These are phyloP conservation scores for Troides helena DNA, from an alignment of 2,888 invertebrate genomes.

Conservation along the genomic window DNA sequence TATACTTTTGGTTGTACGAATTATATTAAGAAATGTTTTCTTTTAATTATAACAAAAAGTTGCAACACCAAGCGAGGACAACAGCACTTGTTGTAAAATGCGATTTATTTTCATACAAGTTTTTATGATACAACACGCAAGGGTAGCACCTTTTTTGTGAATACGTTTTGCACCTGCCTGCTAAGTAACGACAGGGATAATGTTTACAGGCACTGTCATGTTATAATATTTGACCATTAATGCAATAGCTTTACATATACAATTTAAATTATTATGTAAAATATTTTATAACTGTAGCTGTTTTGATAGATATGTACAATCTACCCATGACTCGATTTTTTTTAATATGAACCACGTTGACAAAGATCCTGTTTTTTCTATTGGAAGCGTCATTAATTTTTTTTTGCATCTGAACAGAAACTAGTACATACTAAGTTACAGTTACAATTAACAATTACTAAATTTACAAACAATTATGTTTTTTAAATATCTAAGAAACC, in stretches of 20 bases:
- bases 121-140: slow-evolving; percentile 19
- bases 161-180: slow-evolving; percentile 23
- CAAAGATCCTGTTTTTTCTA: no score
- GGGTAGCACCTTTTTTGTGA: slow-evolving; percentile 24
- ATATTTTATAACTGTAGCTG: no score
- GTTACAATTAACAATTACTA: not conserved
- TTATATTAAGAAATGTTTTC: no score
- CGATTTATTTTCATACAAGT: slow-evolving; percentile 19
- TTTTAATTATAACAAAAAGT: not conserved
- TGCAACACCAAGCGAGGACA: not conserved
- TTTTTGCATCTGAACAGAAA: not conserved
- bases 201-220: slow-evolving; percentile 9
- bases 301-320: not conserved
- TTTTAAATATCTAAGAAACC: not conserved
- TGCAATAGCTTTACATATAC: no score
- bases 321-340: no score
- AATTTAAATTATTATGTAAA: no score
- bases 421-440: not conserved
- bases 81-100: not conserved
- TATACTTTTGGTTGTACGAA: no score
- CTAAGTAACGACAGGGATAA: slow-evolving; percentile 15
- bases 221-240: not conserved
- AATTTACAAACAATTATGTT: not conserved
- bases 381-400: not conserved
- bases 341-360: no score